Base-by-base conservation (phyloP, 2,888 invertebrate species). In the Drosophila lutescens region DNA sequence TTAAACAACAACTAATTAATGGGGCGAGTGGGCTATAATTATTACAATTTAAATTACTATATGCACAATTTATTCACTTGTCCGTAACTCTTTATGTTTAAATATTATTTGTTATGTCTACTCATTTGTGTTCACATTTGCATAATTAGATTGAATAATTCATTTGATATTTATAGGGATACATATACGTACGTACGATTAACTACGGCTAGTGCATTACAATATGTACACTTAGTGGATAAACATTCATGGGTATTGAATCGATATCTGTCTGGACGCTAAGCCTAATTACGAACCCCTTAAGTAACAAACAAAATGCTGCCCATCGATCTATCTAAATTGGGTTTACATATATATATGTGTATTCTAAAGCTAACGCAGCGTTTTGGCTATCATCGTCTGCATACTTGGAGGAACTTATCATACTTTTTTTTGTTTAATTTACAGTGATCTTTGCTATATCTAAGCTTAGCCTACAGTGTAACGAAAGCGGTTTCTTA, bases 391-490 rank as follows among this genome's bases (percentile, higher is more conserved):
- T 65, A 38, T 63, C 65, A 46, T 46, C 36, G 74, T 77, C 75
- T 54, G 86, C 86, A 75, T 75, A 78, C 79, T 78, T 83, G 79
- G 85, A 85, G 85, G 85, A 85, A 85, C 85, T 88, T 88, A 85
- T 74, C 77, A 85, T 85, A 88, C 88, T 76, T 71, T 72, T 17
- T 59, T 47, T 63, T 54, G 30, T 78, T 74, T 76, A 86, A 85
- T 85, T 71, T 85, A 85, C 85, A 85, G 72, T 83, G 72, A 57
- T 74, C 72, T 74, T 47, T 67, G 56, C 70, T 80, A 86, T 15
- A 56, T 41, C 80, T 79, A 79, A 32, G 15, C 70, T 59, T 70
- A 54, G 23, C 13, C 71, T 86, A 79, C 40, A 23, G 46, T 34
- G 34, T 40, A 59, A 53, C 44, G 62, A 66, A 73, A 77, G 79